phyloP scores from a whole-genome alignment of 64 coral and sea anemone species.

The Orbicella faveolata region DNA sequence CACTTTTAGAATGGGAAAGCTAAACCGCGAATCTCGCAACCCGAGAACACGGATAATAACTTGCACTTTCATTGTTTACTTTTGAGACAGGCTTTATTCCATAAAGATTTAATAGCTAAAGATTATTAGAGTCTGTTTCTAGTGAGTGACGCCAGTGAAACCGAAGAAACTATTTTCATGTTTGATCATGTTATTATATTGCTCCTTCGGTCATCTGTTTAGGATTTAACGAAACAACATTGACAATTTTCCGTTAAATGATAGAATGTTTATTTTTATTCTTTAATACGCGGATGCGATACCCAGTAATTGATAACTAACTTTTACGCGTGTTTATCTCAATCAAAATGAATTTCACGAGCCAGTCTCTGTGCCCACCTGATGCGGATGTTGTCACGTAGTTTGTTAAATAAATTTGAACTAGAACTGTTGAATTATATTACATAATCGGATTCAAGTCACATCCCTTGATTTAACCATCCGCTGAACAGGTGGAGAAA shows the following conservation, averaged over 20 bases:
- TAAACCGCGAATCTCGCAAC: slow-evolving; percentile 8
- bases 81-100: not conserved
- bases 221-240: too few relatives aligned
- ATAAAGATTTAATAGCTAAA: not conserved
- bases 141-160: not conserved
- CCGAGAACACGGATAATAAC: not conserved
- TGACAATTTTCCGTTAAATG: too few relatives aligned
- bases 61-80: not conserved
- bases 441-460: slow-evolving; percentile 2
- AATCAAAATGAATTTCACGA: slow-evolving; percentile 1
- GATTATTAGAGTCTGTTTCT: not conserved
- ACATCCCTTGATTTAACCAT: not conserved
- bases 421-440: not conserved
- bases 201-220: too few relatives aligned
- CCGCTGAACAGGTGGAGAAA: not conserved
- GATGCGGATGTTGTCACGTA: slow-evolving; percentile 1
- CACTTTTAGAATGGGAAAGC: not conserved
- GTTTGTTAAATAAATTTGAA: not conserved
- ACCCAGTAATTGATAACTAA: too few relatives aligned
- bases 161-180: not conserved
- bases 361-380: not conserved
- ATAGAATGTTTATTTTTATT: too few relatives aligned
- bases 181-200: too few relatives aligned
- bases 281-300: too few relatives aligned
- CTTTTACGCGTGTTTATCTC: not conserved